phyloP scores from a whole-genome alignment of 2,113 vertebrate species.

The Pachycephala philippinensis region DNA sequence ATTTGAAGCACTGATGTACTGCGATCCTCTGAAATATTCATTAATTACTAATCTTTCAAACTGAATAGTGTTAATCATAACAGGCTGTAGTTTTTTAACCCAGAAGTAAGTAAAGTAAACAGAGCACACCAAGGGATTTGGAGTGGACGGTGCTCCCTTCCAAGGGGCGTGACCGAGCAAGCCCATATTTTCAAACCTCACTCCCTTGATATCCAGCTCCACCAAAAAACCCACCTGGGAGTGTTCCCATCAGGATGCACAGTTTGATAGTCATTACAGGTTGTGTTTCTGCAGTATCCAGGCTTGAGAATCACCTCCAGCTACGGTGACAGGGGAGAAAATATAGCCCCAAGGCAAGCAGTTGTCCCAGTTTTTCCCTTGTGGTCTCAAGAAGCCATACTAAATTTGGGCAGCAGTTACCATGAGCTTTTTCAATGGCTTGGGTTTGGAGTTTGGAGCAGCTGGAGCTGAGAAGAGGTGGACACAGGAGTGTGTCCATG shows the following conservation, averaged over 20 bases:
- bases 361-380: not conserved
- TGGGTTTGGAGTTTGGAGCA: not conserved
- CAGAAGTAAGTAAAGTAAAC: not conserved
- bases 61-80: not conserved
- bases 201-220: not conserved
- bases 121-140: not conserved
- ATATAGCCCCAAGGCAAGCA: not conserved
- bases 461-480: not conserved
- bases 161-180: not conserved
- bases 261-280: not conserved
- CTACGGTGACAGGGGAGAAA: not conserved
- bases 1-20: not conserved
- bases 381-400: not conserved
- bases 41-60: not conserved
- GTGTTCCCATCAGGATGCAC: not conserved
- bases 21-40: not conserved
- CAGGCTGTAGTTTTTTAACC: not conserved
- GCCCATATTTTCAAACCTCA: not conserved
- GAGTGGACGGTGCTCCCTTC: not conserved
- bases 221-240: not conserved
- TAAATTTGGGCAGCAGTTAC: rapidly evolving
- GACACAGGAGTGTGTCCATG: not conserved
- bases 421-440: not conserved
- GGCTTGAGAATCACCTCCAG: not conserved
- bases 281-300: not conserved